These are phyloP conservation scores for Dolichallabes microphthalmus DNA, from an alignment of 2,113 vertebrate genomes.

Conservation along the genomic window DNA sequence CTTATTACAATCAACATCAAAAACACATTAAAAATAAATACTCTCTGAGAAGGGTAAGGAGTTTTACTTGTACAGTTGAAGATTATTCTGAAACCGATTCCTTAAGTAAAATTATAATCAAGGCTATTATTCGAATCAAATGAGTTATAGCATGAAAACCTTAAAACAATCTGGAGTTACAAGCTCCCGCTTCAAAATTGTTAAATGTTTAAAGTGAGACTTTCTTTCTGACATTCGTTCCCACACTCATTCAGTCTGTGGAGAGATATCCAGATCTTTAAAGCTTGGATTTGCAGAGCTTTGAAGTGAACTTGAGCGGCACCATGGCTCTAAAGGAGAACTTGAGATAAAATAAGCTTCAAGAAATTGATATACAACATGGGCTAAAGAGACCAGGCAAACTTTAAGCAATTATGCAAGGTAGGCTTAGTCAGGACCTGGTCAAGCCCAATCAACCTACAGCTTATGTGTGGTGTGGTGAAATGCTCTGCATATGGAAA, in stretches of 20 bases:
- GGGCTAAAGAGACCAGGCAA: conserved; percentile 61
- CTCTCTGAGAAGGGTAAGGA: not conserved
- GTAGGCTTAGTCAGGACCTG: conserved; percentile 46
- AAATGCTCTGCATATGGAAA: not conserved
- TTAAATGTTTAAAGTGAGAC: not conserved
- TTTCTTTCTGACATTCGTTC: conserved; percentile 54
- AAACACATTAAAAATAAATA: not conserved
- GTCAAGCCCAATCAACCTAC: not conserved
- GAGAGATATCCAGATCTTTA: conserved; percentile 65
- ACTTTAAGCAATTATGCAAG: conserved; percentile 71
- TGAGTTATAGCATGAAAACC: not conserved
- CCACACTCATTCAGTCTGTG: conserved; percentile 67
- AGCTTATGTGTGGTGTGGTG: not conserved
- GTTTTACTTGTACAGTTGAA: not conserved
- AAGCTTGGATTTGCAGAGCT: conserved; percentile 67
- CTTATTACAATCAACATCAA: not conserved
- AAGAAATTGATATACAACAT: conserved; percentile 70
- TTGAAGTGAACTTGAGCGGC: conserved; percentile 72
- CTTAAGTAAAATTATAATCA: not conserved
- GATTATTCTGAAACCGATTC: not conserved
- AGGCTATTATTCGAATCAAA: not conserved
- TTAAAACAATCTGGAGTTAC: not conserved
- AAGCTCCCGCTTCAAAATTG: not conserved
- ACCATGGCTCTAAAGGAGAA: conserved; percentile 61
- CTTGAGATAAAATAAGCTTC: conserved; percentile 70